Evolutionary conservation across 2,888 invertebrate genomes (phyloP).

Genomic region (Amphiduros pacificus): DNA sequence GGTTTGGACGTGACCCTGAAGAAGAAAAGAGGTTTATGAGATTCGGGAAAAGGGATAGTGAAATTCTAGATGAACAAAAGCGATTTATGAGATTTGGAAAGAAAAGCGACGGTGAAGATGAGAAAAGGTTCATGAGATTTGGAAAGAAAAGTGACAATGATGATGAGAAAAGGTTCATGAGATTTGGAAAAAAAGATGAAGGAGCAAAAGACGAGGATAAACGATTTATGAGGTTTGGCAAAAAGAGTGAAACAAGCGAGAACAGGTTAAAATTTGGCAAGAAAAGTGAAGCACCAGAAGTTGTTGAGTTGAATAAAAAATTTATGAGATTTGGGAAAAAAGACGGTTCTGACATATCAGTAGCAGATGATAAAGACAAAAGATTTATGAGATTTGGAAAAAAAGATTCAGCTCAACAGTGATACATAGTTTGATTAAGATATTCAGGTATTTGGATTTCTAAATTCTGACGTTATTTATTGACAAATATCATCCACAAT

Average conservation of each 20-base stretch:
- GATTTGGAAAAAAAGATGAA: conserved; percentile 12
- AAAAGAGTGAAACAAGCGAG: conserved; percentile 1
- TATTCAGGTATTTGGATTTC: too few relatives aligned
- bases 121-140: conserved; percentile 46
- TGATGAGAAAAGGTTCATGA: conserved; percentile 14
- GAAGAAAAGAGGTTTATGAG: conserved; percentile 15
- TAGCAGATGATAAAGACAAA: neutral
- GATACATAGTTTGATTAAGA: too few relatives aligned
- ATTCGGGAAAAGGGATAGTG: conserved; percentile 11
- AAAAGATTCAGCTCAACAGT: too few relatives aligned
- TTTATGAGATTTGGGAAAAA: conserved; percentile 33
- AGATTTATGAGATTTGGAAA: conserved; percentile 18
- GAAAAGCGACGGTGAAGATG: conserved; percentile 17
- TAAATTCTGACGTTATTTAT: too few relatives aligned
- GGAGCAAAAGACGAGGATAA: conserved; percentile 7
- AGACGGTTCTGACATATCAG: neutral
- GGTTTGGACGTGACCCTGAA: conserved; percentile 22
- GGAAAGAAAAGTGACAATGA: conserved; percentile 25
- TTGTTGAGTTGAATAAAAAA: conserved; percentile 17
- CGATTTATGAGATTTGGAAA: conserved; percentile 28
- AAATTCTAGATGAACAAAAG: too few relatives aligned
- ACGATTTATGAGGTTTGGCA: conserved; percentile 19
- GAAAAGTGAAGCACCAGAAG: conserved; percentile 23
- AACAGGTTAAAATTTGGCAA: conserved; percentile 21
- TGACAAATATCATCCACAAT: too few relatives aligned